Base-by-base conservation (phyloP, 2,113 vertebrate genomes). In the Pedionomus torquatus region DNA sequence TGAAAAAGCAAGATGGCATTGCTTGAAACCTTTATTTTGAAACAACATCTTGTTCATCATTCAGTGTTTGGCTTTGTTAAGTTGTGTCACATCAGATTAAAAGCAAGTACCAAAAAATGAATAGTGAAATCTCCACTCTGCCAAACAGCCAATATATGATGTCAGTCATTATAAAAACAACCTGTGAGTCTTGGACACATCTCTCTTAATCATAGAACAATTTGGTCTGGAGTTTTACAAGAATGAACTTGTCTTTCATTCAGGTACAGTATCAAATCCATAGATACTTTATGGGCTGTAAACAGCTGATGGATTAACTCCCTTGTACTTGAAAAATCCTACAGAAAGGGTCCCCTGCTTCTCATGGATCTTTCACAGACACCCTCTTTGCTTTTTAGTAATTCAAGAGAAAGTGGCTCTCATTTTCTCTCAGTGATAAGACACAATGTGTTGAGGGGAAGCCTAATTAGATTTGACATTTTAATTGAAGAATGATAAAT, bases 401-500 rank as follows among this genome's bases (percentile, higher is more conserved):
- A 96, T 93, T 95, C 92, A 94, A 87, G n/a, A 19, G 70, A 74
- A 91, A 89, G 35, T 30, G 37, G 91, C 19, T 80, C 49, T 83
- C 43, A 55, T 68, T 90, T 70, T 63, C 61, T 54, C n/a, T 44
- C 37, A 83, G 54, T 41, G 72, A 60, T 58, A 83, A 93, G 48
- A 70, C 55, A n/a, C 52, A 77, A 28, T 30, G 13, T 78, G 64
- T 83, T 91, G 44, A 96, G 35, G 7, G 33, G 37, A 94, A 97
- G 35, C 83, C 60, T 97, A 96, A 98, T 97, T 97, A 97, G 92
- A 95, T 90, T 83, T 97, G 97, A 96, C 97, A 82, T 95, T 97
- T 93, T 97, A 97, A 97, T 97, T 97, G 97, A 91, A 91, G 90
- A 93, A 96, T 98, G 93, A 97, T 97, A 96, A 98, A 97, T 97